phyloP scores from a whole-genome alignment of 2,113 vertebrate species.

The Zootoca vivipara region DNA sequence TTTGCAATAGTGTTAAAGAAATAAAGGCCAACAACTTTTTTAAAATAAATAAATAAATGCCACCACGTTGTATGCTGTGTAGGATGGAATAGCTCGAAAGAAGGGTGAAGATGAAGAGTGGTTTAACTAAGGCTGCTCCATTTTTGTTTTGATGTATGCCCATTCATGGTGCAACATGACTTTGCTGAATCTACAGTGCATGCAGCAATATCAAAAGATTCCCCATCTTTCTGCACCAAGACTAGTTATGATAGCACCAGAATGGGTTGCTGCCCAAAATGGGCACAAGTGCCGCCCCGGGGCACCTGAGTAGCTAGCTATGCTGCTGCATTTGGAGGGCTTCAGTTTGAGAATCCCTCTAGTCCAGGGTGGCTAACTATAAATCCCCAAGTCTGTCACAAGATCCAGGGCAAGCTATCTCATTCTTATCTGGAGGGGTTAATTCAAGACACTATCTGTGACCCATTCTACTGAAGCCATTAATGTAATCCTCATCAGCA shows the following conservation, averaged over 20 bases:
- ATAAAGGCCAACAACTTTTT: neutral
- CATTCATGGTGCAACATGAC: neutral
- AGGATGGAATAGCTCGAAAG: conserved; percentile 56
- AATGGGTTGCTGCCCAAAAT: neutral
- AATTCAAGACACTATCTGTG: neutral
- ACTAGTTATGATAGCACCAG: neutral
- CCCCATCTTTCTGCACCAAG: neutral
- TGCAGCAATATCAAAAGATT: neutral
- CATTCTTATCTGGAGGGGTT: neutral
- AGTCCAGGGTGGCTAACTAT: neutral
- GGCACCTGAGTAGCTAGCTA: too few species aligned
- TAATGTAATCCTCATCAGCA: neutral
- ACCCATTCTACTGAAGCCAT: neutral
- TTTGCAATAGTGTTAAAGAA: conserved; percentile 36
- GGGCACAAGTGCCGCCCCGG: neutral
- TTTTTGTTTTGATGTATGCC: neutral
- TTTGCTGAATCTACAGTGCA: neutral
- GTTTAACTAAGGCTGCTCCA: neutral
- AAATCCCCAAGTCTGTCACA: neutral
- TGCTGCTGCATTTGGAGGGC: too few species aligned
- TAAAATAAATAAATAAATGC: neutral
- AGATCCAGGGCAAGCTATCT: neutral
- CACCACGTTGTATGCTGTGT: conserved; percentile 26
- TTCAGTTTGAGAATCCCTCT: neutral
- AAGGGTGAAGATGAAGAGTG: conserved; percentile 25